Conservation (phyloP, 2,797 vertebrate genomes). For the Paramormyrops hopkinsi region DNA sequence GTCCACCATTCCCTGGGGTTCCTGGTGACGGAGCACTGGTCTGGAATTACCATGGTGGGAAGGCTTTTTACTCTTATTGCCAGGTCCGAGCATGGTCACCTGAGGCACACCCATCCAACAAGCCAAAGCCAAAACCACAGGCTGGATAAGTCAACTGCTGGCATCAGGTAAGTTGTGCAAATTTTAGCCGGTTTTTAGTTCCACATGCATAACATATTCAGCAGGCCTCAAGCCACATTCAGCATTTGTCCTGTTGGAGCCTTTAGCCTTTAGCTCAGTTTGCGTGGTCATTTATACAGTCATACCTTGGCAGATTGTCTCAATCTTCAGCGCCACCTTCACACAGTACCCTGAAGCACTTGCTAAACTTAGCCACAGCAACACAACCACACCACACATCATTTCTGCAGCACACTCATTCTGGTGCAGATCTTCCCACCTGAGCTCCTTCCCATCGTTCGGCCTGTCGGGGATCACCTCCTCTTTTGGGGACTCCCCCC, state of each 20-base stretch:
- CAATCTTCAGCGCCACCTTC: background rate
- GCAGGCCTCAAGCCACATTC: background rate
- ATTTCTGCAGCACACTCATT: background rate
- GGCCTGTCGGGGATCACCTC: background rate
- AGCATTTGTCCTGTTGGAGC: background rate
- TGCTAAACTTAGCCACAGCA: conserved; percentile 5
- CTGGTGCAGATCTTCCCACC: conserved; percentile 5
- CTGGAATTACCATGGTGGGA: background rate
- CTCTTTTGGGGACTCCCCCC: background rate
- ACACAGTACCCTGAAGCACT: background rate
- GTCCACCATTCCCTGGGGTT: background rate
- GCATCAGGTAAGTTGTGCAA: background rate
- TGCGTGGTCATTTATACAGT: background rate
- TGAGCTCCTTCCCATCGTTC: background rate
- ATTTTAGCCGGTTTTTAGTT: background rate
- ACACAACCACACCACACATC: background rate
- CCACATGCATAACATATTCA: background rate
- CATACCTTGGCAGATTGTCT: background rate
- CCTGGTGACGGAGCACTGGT: background rate
- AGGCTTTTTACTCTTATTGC: background rate
- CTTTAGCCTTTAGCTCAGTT: background rate
- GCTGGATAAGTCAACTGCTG: background rate
- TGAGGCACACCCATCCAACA: conserved; percentile 18
- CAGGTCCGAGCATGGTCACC: background rate
- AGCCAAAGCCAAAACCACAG: background rate